These are phyloP conservation scores for Ranitomeya variabilis DNA, from an alignment of 2,113 vertebrate species.

Conservation along the genomic window DNA sequence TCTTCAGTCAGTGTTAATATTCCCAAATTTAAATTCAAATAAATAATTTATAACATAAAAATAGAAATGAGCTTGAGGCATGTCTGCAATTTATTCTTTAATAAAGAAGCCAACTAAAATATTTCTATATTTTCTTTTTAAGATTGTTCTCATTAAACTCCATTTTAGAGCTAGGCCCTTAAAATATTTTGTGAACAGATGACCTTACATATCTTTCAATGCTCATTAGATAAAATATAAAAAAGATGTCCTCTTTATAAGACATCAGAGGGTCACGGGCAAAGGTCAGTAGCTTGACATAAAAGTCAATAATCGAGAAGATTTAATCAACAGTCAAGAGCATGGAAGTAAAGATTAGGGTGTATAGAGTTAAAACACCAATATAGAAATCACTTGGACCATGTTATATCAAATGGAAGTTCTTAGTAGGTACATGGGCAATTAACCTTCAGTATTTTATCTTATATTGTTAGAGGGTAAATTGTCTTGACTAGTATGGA, in stretches of 20 bases:
- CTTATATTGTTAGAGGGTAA: not conserved
- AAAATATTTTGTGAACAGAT: not conserved
- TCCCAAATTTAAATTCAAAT: not conserved
- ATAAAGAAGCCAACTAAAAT: not conserved
- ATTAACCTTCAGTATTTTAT: not conserved
- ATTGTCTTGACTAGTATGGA: not conserved
- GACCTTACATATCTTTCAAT: not conserved
- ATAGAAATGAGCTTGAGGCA: not conserved
- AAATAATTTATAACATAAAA: not conserved
- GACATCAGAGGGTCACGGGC: not conserved
- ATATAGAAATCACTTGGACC: not conserved
- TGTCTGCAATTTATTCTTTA: not conserved
- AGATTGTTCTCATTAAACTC: not conserved
- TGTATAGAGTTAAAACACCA: not conserved
- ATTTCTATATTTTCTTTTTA: not conserved
- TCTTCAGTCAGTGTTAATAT: not conserved
- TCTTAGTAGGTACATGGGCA: not conserved
- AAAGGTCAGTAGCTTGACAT: not conserved
- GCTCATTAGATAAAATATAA: slow-evolving; percentile 11
- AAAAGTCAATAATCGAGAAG: slow-evolving; percentile 18
- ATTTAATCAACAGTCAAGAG: not conserved
- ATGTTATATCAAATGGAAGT: not conserved
- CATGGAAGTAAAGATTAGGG: not conserved
- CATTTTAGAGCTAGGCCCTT: not conserved
- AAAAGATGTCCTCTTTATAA: not conserved